Evolutionary conservation across 1,140 invertebrate genomes (phyloP), one percentile per base, ranked within the genome.

Genomic region (Drosophila burlai): DNA sequence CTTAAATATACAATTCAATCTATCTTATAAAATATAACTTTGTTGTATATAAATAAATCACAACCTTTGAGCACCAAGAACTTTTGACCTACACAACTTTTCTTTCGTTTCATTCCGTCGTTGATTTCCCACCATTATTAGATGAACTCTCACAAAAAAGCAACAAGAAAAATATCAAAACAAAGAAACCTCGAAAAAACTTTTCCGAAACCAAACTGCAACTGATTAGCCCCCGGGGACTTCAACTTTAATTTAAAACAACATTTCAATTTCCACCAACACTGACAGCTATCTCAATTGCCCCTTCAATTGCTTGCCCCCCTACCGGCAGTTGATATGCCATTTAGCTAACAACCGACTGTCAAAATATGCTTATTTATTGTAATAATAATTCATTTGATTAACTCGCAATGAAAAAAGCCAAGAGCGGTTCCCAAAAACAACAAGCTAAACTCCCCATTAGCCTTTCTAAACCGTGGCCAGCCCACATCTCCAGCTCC

Each of bases 381-480:
- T 79, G 85, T 90, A 89, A 90, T 89, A 90, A 89, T 89, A 89
- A 89, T 90, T 90, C 85, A 89, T 89, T 87, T 90, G 84, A 87
- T 90, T 87, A 87, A 89, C 73, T 89, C 52, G 52, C 66, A 62
- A 52, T 61, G 57, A 61, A 58, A 76, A 55, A 76, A 68, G 46
- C n/a, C 43, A n/a, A n/a, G 34, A 58, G 59, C 49, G 36, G 60
- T 38, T 54, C 45, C 60, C 38, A 68, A 71, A 71, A 71, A 73
- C 69, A 58, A 58, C 50, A 52, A 78, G 80, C 85, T 89, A 87
- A 87, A 87, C 85, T 86, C 84, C 84, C 84, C 84, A 87, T 87
- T 87, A 87, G 84, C 84, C 84, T 87, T 87, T 87, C 84, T 87
- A 87, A 87, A 87, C 77, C 74, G 65, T 62, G 75, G 74, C 64